phyloP scores from a whole-genome alignment of 2,888 invertebrate species.

The Drosophila meridionalis region DNA sequence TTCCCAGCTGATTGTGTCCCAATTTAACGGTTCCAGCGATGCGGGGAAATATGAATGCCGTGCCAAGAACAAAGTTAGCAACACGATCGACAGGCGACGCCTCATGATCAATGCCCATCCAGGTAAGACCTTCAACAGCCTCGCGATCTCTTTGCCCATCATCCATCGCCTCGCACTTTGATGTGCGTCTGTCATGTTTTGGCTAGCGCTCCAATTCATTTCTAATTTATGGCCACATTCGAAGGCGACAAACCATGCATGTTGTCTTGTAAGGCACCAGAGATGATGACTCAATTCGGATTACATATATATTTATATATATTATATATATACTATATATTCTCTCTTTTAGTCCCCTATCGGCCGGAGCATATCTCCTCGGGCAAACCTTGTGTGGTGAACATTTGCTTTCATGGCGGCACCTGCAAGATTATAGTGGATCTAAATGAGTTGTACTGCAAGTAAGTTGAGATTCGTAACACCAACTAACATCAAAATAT shows the following conservation, averaged over 20 bases:
- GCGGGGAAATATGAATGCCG: conserved; percentile 93
- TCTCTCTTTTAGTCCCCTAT: conserved; percentile 81
- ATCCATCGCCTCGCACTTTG: conserved; percentile 27
- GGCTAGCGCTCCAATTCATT: conserved; percentile 75
- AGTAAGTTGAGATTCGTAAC: conserved; percentile 87
- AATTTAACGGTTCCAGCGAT: conserved; percentile 90
- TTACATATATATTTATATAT: background rate
- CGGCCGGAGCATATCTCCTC: conserved; percentile 81
- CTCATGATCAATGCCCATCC: conserved; percentile 84
- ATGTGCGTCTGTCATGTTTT: conserved; percentile 48
- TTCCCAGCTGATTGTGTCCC: conserved; percentile 92
- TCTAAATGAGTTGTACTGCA: conserved; percentile 93
- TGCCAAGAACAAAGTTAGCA: conserved; percentile 87
- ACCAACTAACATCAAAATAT: background rate
- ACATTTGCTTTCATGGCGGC: conserved; percentile 94
- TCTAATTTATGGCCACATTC: conserved; percentile 73
- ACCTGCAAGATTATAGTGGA: conserved; percentile 93
- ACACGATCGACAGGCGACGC: conserved; percentile 82
- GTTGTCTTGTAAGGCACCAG: conserved; percentile 17
- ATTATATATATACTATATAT: conserved; percentile 2
- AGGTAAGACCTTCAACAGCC: conserved; percentile 72
- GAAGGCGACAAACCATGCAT: conserved; percentile 53
- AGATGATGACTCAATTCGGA: conserved; percentile 13
- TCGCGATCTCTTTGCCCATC: background rate
- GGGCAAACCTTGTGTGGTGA: conserved; percentile 86